Base-by-base conservation (phyloP, 2,888 invertebrate genomes). In the Acanthopleura granulata region DNA sequence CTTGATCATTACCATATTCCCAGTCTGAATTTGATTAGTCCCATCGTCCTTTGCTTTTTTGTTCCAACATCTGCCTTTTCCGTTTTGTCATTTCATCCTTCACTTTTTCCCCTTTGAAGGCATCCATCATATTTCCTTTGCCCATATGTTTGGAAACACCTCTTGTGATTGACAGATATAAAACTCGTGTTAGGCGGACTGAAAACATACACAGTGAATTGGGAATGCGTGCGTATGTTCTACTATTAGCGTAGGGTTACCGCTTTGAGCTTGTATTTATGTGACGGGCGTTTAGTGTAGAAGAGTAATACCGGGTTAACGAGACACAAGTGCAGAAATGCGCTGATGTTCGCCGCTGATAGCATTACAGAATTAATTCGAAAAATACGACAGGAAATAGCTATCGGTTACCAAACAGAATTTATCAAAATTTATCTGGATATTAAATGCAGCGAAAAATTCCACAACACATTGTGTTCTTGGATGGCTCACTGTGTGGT, bases 61-160 rank as follows among this genome's bases (percentile, higher is more conserved):
- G 22, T 22, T 22, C 57, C 22, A 22, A 57, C 57, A 57, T 57
- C 57, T 57, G 57, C 57, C 57, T 22, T 57, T 22, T 57, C 57
- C 57, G 57, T 57, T 57, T 57, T 18, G 57, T 57, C 12, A 57
- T 57, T 57, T 57, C 57, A 57, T 57, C 57, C 57, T 22, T 57
- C 57, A 57, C 12, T 18, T 57, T 57, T 57, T 57, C 18, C 57
- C 57, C 57, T 57, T 57, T 18, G 22, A 57, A 22, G 18, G n/a
- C 22, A 57, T 57, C 57, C 57, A 57, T 57, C 57, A 57, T 57
- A 57, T 57, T 57, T 57, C 57, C n/a, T n/a, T 22, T 57, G n/a
- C 57, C 57, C 57, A 57, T 57, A 22, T 57, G 57, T 57, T 57
- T 57, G 18, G n/a, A n/a, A n/a, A 57, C 57, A 57, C 57, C n/a